Evolutionary conservation across 2,888 invertebrate species (phyloP), one percentile per base, ranked within the genome.

Genomic region (Lydus trimaculatus): DNA sequence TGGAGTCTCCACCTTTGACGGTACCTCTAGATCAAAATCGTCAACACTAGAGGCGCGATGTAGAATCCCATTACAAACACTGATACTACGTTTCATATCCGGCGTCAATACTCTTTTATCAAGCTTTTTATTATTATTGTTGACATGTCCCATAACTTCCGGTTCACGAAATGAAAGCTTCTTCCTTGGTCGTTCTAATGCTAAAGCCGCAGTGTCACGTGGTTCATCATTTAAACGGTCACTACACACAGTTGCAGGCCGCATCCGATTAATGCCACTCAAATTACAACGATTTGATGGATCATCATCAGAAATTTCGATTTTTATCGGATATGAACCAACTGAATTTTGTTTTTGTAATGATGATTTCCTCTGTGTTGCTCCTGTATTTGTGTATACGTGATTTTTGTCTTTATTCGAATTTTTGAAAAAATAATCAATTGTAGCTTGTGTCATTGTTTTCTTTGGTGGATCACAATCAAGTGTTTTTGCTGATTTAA

Each of bases 81-180:
- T 81, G 43, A 73, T 71, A 69, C 79, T 82, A 63, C 83, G 73
- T 69, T 78, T 79, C 76, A 84, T 75, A 72, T 80, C 79, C 43
- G 78, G 63, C n/a, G 20, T 61, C 56, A 58, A 64, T 31, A 31
- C n/a, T 48, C 25, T 56, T 52, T 59, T 67, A 31, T 43, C 67
- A 70, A 76, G 63, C 58, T 48, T 61, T 13, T 7, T 31, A 2
- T 11, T 63, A 56, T 2, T 48, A 31, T 33, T 61, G 52, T 25
- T 13, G 36, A 20, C 60, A n/a, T 31, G 85, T 23, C 86, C 85
- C 71, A 91, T 87, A 61, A 92, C 91, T 85, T 94, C 94, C 3
- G 95, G 95, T 79, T 95, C 95, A 70, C 94, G 91, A 84, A 96
- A 96, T 9, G 95, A 95, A 13, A 96, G 86, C 83, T 95, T 96